These are phyloP conservation scores for Cyclura pinguis DNA, from an alignment of 2,797 vertebrate species.

Conservation along the genomic window DNA sequence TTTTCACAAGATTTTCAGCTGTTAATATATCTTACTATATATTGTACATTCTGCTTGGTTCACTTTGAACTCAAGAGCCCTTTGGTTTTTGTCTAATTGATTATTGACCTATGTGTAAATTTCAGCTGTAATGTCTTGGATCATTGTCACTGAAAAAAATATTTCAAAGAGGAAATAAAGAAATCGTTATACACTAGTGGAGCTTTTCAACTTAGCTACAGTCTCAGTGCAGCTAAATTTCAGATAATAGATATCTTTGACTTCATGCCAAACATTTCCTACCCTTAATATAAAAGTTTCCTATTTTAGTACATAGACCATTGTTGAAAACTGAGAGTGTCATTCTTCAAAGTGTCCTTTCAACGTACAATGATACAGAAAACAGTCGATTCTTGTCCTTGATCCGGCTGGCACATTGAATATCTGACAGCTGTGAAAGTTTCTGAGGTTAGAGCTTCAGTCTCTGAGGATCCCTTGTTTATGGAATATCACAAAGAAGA, in stretches of 20 bases:
- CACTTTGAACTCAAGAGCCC: constrained; percentile 35
- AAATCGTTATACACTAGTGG: constrained; percentile 49
- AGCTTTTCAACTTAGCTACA: constrained; percentile 51
- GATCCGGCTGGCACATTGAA: constrained; percentile 40
- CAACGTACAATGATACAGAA: constrained; percentile 15
- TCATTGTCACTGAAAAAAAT: background rate
- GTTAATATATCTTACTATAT: background rate
- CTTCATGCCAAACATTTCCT: constrained; percentile 1
- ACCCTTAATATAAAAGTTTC: constrained; percentile 31
- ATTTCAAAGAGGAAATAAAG: constrained; percentile 61
- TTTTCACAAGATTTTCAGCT: background rate
- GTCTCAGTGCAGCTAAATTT: constrained; percentile 40
- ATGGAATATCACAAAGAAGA: constrained; percentile 29
- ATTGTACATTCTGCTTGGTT: background rate
- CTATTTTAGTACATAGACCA: constrained; percentile 16
- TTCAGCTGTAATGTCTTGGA: background rate
- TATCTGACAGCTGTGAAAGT: constrained; percentile 22
- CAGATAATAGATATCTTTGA: constrained; percentile 36
- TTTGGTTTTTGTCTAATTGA: constrained; percentile 49
- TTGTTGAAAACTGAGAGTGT: background rate
- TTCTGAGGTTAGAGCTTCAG: constrained; percentile 23
- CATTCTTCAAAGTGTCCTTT: constrained; percentile 36
- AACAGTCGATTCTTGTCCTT: background rate
- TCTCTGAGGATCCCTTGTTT: background rate
- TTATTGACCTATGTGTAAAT: constrained; percentile 4